Base-by-base conservation (phyloP, 2,888 invertebrate species). In the Clitarchus hookeri region DNA sequence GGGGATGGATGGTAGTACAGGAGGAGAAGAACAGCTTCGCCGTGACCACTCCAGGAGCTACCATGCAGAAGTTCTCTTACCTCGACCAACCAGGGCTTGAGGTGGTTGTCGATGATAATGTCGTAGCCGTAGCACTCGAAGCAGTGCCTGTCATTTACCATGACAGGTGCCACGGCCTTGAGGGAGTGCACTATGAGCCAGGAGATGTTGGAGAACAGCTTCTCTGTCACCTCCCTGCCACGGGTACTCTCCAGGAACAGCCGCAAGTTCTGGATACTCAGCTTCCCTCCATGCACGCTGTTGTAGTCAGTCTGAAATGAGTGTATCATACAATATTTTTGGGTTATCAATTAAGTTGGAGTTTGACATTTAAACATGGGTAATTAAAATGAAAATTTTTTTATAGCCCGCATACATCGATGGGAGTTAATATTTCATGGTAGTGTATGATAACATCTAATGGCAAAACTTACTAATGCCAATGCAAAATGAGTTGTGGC, bases 51-150 rank as follows among this genome's bases (percentile, higher is more conserved):
- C 4, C n/a, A n/a, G 23, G 1, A n/a, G 3, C 23, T n/a, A 77
- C 77, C n/a, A 77, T 6, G 86, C 85, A 88, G 90, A 36, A 3
- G 36, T 36, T 36, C 36, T 36, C 53, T 19, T 65, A 95, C 95
- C 93, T 98, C 97, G 85, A 98, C 96, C 19, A 98, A 92, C 97
- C 98, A 98, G 0, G 98, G 98, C 91, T 98, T 98, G 54, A 98
- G 92, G 90, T 96, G 95, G 90, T 98, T 96, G 91, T 98, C 98
- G 89, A 98, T 98, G 89, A 98, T 98, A 85, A 98, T 98, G 90
- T 98, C 98, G 91, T 97, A 98, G 77, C 98, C 98, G 90, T 98
- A 98, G 90, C 98, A 98, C 91, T 98, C 98, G 90, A 97, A 97
- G 90, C 97, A 97, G 91, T 97, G 97, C 85, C 97, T 93, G 91